Conservation (phyloP, 1,140 invertebrate genomes). For the Polyergus mexicanus region DNA sequence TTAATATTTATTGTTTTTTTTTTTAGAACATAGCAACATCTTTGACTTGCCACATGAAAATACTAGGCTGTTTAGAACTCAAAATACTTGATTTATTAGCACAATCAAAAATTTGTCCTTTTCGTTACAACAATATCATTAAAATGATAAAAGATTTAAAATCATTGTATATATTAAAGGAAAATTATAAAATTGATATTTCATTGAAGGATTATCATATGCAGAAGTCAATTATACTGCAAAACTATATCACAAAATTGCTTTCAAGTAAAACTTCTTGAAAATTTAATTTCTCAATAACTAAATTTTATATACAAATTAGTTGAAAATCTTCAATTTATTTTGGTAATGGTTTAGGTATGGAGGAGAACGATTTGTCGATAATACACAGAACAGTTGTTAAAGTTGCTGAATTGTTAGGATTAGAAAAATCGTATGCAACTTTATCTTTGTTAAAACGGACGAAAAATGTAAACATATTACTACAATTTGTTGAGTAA, state of each 20-base stretch:
- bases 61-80: slow-evolving; percentile 70
- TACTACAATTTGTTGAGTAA: slow-evolving; percentile 71
- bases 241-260: slow-evolving; percentile 66
- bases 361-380: slow-evolving; percentile 3
- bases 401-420: slow-evolving; percentile 74
- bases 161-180: slow-evolving; percentile 72
- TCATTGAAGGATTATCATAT: slow-evolving; percentile 66
- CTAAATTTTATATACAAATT: neutral
- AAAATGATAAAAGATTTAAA: slow-evolving; percentile 71
- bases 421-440: slow-evolving; percentile 67
- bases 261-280: slow-evolving; percentile 64
- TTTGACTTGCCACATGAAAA: slow-evolving; percentile 67
- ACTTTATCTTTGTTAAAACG: slow-evolving; percentile 67
- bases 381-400: slow-evolving; percentile 60
- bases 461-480: slow-evolving; percentile 58
- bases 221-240: slow-evolving; percentile 71
- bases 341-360: slow-evolving; percentile 30
- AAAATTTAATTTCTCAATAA: slow-evolving; percentile 20
- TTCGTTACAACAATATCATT: slow-evolving; percentile 56
- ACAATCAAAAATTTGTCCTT: slow-evolving; percentile 23
- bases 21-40: slow-evolving; percentile 65
- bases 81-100: slow-evolving; percentile 68
- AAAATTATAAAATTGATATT: slow-evolving; percentile 74
- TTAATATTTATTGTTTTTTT: slow-evolving; percentile 1
- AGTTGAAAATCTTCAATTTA: slow-evolving; percentile 14